Evolutionary conservation across 2,113 vertebrate genomes (phyloP).

Genomic region (Tamias sibiricus): DNA sequence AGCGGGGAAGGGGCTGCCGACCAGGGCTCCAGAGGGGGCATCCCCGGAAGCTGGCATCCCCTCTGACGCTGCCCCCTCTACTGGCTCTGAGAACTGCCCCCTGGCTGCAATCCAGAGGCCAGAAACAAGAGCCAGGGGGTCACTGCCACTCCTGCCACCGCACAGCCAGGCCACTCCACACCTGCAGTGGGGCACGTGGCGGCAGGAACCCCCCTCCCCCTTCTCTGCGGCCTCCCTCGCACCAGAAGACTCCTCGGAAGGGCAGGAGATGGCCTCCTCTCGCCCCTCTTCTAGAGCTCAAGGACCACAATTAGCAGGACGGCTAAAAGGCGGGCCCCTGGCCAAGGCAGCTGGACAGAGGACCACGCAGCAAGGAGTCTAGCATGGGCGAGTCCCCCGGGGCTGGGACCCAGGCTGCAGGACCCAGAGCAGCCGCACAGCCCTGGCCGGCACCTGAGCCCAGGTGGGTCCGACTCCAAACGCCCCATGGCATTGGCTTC

Average conservation of each 20-base stretch:
- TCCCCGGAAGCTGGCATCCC: background rate
- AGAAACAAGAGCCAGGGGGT: rapidly evolving
- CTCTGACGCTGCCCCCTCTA: background rate
- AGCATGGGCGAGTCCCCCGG: too few species aligned
- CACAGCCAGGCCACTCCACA: too few species aligned
- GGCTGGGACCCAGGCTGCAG: background rate
- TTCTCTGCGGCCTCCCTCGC: background rate
- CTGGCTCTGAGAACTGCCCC: background rate
- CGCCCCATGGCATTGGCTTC: background rate
- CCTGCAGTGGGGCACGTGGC: too few species aligned
- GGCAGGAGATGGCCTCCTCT: background rate
- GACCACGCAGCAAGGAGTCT: background rate
- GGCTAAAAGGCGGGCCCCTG: rapidly evolving
- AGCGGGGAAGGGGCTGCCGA: background rate
- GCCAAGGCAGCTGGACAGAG: background rate
- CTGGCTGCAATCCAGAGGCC: too few species aligned
- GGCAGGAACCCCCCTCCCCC: rapidly evolving
- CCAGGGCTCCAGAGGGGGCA: background rate
- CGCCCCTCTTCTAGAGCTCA: background rate
- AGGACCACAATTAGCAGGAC: background rate
- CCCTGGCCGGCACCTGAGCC: too few species aligned
- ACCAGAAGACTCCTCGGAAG: background rate
- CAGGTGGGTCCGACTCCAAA: background rate
- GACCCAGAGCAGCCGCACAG: background rate
- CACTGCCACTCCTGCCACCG: too few species aligned